phyloP scores from a whole-genome alignment of 2,888 invertebrate genomes.

The Atethmia centrago region DNA sequence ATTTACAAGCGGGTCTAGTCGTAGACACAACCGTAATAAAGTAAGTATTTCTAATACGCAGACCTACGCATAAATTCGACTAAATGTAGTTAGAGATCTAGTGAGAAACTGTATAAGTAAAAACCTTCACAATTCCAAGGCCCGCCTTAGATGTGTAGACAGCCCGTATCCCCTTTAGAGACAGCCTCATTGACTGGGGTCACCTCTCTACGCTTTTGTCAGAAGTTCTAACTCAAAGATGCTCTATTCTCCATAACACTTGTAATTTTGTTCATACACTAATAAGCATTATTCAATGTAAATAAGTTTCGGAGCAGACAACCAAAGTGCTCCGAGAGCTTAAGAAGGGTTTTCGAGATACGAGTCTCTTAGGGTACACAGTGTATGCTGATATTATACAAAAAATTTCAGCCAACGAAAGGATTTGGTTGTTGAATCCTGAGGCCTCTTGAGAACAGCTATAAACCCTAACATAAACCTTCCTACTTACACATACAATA shows the following conservation, averaged over 20 bases:
- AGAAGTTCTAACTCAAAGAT: slow-evolving; percentile 25
- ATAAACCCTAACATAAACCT: slow-evolving; percentile 60
- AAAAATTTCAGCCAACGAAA: slow-evolving; percentile 59
- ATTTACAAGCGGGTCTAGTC: not conserved
- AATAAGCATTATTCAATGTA: slow-evolving; percentile 53
- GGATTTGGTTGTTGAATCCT: slow-evolving; percentile 54
- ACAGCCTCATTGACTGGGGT: slow-evolving; percentile 39
- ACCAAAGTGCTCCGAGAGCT: slow-evolving; percentile 50
- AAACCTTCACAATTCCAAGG: slow-evolving; percentile 26
- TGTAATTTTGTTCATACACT: slow-evolving; percentile 41
- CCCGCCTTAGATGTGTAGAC: slow-evolving; percentile 33
- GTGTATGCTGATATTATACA: slow-evolving; percentile 59
- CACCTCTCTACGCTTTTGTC: slow-evolving; percentile 26
- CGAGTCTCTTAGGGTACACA: slow-evolving; percentile 49
- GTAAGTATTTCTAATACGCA: slow-evolving; percentile 26
- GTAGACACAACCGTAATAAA: slow-evolving; percentile 11
- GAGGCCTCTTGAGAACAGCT: slow-evolving; percentile 52
- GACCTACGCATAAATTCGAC: slow-evolving; percentile 22
- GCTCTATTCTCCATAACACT: slow-evolving; percentile 25
- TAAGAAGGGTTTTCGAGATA: slow-evolving; percentile 57
- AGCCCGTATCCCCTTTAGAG: slow-evolving; percentile 17
- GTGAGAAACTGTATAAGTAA: slow-evolving; percentile 13
- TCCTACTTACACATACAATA: slow-evolving; percentile 38
- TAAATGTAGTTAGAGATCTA: slow-evolving; percentile 22
- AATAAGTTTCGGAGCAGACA: slow-evolving; percentile 52